Conservation (phyloP, 2,797 vertebrate species). For the Manis javanica region DNA sequence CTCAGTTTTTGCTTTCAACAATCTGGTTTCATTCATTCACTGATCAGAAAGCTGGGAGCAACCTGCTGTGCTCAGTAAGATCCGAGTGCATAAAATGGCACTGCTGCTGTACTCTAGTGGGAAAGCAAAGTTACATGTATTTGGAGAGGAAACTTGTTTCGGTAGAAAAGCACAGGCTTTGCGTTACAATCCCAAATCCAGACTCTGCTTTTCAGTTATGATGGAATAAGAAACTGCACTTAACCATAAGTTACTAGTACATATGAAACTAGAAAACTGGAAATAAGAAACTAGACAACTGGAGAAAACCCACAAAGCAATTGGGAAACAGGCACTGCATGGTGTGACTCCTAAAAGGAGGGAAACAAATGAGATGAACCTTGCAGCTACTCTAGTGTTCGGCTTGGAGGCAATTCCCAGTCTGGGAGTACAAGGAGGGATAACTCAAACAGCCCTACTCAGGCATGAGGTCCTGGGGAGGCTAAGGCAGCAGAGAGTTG, state of each 20-base stretch:
- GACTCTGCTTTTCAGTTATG: not conserved
- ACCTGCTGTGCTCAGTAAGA: not conserved
- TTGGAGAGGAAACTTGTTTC: not conserved
- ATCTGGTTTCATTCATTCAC: not conserved
- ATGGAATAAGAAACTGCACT: not conserved
- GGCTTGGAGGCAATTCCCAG: not conserved
- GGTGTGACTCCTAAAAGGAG: not conserved
- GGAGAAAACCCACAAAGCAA: not conserved
- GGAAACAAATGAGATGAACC: not conserved
- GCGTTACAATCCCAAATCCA: not conserved
- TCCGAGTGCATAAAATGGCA: not conserved
- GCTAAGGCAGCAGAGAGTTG: not conserved
- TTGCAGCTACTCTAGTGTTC: not conserved
- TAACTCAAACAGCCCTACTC: not conserved
- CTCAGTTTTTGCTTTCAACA: not conserved
- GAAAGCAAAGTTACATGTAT: not conserved
- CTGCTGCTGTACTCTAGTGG: not conserved
- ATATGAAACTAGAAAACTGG: not conserved
- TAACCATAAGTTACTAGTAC: not conserved
- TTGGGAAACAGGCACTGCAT: not conserved
- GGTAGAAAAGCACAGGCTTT: not conserved
- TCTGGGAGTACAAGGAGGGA: not conserved
- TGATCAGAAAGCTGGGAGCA: not conserved
- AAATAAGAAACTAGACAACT: not conserved
- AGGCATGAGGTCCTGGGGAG: not conserved